Evolutionary conservation across 2,888 invertebrate genomes (phyloP).

Genomic region (Hydroisotoma schaefferi): DNA sequence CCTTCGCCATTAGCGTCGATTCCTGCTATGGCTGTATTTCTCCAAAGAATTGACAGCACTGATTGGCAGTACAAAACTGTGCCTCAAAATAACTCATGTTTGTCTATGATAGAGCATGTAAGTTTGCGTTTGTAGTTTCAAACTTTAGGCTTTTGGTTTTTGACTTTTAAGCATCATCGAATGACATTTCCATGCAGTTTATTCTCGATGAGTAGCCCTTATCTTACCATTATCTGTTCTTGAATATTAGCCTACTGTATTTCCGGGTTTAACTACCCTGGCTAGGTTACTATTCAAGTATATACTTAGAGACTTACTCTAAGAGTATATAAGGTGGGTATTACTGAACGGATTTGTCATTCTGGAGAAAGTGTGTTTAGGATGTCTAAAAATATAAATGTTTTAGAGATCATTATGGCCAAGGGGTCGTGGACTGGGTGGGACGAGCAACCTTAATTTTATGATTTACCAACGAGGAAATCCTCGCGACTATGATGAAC

Average conservation of each 20-base stretch:
- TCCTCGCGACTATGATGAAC: slow-evolving; percentile 27
- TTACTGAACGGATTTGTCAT: too few relatives aligned
- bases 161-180: background rate
- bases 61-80: slow-evolving; percentile 40
- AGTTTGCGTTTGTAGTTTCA: too few relatives aligned
- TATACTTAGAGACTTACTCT: too few relatives aligned
- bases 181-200: background rate
- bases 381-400: background rate
- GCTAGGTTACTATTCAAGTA: too few relatives aligned
- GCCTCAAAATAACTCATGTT: slow-evolving; percentile 35
- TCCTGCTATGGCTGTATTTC: slow-evolving; percentile 33
- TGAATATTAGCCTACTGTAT: too few relatives aligned
- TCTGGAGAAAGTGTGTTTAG: background rate
- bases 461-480: slow-evolving; percentile 42
- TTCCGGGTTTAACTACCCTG: too few relatives aligned
- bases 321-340: too few relatives aligned
- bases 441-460: slow-evolving; percentile 35
- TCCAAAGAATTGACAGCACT: slow-evolving; percentile 30
- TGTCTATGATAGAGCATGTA: slow-evolving; percentile 32
- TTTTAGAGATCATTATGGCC: slow-evolving; percentile 25
- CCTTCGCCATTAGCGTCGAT: slow-evolving; percentile 28
- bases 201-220: too few relatives aligned
- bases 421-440: slow-evolving; percentile 36
- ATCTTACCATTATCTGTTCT: too few relatives aligned
- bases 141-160: too few relatives aligned